Base-by-base conservation (phyloP, 2,888 invertebrate genomes). In the Yponomeuta cagnagella region DNA sequence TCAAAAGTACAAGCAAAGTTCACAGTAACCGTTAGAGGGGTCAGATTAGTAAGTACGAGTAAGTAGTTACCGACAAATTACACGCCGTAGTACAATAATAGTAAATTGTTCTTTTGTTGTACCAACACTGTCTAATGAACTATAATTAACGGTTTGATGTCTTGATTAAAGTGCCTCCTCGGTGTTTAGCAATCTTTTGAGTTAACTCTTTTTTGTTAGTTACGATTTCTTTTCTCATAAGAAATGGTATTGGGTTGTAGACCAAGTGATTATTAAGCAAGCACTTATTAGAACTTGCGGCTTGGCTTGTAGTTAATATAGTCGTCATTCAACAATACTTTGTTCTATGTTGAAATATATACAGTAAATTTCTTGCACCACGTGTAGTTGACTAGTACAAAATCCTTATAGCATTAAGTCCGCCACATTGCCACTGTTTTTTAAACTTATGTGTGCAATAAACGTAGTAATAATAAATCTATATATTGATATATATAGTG, bases 91-190 rank as follows among this genome's bases (percentile, higher is more conserved):
- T 15, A 58, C 12, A 15, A 58, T 58, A 58, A 58, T 58, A 58
- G 52, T 58, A 58, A 58, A 58, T 58, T 58, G 15, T 58, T 58
- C 52, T 58, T 58, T 58, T 58, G 52, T 58, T 58, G 52, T 58
- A 58, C 12, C 52, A 58, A 58, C 52, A 58, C 15, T 58, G 52
- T 58, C 15, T 58, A 58, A 58, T 58, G 52, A 58, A 58, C 52
- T 15, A 15, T 58, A 58, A 58, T 58, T 58, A 58, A 58, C 52
- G 15, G 12, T 58, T 15, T 58, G 12, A 58, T 58, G 15, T 58
- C 52, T 58, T 58, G 12, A 58, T 58, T 58, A 15, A 58, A 58
- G 15, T 58, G 52, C 52, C 52, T 58, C 15, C 15, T 58, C 52
- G 52, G 52, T 15, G 15, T 15, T 15, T 58, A 12, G 52, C 52